These are phyloP conservation scores for Synergus gifuensis DNA, from an alignment of 2,888 invertebrate species.

Conservation along the genomic window DNA sequence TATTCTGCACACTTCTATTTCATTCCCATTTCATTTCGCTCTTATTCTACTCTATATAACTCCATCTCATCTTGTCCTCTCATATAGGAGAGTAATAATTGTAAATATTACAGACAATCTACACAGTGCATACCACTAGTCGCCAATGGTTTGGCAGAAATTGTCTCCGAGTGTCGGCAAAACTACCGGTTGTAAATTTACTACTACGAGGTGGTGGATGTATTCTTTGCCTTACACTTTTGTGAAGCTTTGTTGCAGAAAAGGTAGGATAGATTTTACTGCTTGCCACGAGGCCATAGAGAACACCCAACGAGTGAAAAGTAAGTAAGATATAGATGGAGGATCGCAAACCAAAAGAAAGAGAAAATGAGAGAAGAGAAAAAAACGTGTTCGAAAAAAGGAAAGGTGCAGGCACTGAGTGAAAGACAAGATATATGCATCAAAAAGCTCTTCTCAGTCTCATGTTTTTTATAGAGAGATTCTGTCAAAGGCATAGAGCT, in stretches of 20 bases:
- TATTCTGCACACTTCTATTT: slow-evolving; percentile 9
- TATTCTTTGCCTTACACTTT: background rate
- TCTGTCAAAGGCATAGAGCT: background rate
- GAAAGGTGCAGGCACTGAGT: background rate
- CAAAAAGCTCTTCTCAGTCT: background rate
- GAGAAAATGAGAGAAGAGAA: background rate
- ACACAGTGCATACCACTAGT: background rate
- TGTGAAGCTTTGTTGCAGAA: background rate
- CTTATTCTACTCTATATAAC: background rate
- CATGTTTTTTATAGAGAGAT: background rate
- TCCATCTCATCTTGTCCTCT: background rate
- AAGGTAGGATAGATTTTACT: background rate
- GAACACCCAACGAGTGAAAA: background rate
- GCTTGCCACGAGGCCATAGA: background rate
- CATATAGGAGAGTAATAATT: slow-evolving; percentile 1
- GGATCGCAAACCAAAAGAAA: background rate
- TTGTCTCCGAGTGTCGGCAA: background rate
- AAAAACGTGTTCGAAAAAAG: background rate
- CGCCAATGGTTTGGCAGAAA: slow-evolving; percentile 24
- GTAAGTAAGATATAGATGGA: slow-evolving; percentile 11
- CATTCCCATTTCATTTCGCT: slow-evolving; percentile 17
- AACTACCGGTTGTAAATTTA: slow-evolving; percentile 9
- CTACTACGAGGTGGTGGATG: background rate
- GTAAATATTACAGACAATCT: slow-evolving; percentile 11
- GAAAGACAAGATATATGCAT: background rate